phyloP scores from a whole-genome alignment of 2,797 vertebrate species.

The Pangasius krempfi region DNA sequence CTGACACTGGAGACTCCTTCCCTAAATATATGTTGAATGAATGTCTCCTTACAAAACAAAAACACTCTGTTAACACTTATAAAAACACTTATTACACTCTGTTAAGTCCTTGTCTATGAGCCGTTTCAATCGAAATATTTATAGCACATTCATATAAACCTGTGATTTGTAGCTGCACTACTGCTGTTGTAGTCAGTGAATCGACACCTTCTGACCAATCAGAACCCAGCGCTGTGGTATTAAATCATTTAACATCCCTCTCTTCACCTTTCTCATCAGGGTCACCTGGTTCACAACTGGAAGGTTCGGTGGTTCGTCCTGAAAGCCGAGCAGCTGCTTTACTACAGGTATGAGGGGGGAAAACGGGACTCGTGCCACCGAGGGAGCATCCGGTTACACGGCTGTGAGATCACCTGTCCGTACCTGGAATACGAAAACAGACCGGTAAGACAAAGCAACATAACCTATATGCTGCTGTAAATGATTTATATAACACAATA shows the following conservation, averaged over 20 bases:
- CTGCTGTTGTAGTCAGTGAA: neutral
- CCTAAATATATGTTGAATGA: neutral
- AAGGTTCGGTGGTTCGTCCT: constrained; percentile 93
- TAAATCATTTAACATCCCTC: neutral
- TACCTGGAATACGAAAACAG: constrained; percentile 89
- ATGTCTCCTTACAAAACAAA: neutral
- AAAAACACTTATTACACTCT: neutral
- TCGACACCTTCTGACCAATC: neutral
- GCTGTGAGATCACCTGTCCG: constrained; percentile 86
- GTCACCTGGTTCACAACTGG: constrained; percentile 93
- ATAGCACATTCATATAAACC: neutral
- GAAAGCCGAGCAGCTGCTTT: constrained; percentile 84
- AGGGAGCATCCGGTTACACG: constrained; percentile 82
- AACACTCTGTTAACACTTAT: too few species aligned
- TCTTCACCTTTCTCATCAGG: constrained; percentile 71
- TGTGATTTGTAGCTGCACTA: neutral
- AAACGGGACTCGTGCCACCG: constrained; percentile 83
- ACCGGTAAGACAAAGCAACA: constrained; percentile 75
- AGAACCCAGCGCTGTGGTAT: neutral
- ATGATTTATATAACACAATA: too few species aligned
- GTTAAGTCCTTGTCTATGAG: neutral
- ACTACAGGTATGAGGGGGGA: constrained; percentile 88
- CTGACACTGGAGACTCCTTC: neutral
- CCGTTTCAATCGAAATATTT: neutral
- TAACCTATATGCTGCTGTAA: neutral